Conservation (phyloP, 2,888 invertebrate genomes). For the Apotomis betuletana region DNA sequence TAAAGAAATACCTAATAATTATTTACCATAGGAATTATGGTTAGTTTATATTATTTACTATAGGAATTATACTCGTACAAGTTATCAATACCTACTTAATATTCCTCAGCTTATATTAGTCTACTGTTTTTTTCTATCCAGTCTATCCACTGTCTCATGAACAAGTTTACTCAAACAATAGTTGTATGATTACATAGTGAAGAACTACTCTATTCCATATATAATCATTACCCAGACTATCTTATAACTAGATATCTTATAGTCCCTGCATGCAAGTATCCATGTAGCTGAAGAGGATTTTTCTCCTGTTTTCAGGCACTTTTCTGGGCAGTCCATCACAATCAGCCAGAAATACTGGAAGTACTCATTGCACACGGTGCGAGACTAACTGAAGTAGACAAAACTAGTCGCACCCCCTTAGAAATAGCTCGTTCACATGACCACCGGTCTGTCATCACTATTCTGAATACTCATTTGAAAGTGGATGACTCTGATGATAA, state of each 20-base stretch:
- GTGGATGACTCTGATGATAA: constrained; percentile 50
- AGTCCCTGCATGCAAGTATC: constrained; percentile 19
- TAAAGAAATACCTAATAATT: too few species aligned
- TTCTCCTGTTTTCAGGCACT: constrained; percentile 78
- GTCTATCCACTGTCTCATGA: too few species aligned
- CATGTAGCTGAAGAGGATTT: constrained; percentile 7
- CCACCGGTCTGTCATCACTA: constrained; percentile 71
- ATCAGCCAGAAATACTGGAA: constrained; percentile 80
- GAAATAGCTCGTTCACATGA: constrained; percentile 83
- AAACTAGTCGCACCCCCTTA: constrained; percentile 73
- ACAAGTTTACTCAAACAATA: too few species aligned
- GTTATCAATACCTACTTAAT: too few species aligned
- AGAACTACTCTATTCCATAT: too few species aligned
- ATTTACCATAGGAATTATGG: too few species aligned
- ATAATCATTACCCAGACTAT: not conserved
- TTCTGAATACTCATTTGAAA: constrained; percentile 69
- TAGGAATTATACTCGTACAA: too few species aligned
- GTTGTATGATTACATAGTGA: too few species aligned
- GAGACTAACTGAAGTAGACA: constrained; percentile 77
- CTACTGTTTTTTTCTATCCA: too few species aligned
- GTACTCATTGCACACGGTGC: constrained; percentile 81
- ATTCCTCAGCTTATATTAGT: too few species aligned
- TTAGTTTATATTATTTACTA: too few species aligned
- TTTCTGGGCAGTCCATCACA: constrained; percentile 85
- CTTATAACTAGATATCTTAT: not conserved